Evolutionary conservation across 1,140 invertebrate genomes (phyloP).

Genomic region (Ceratina calcarata): DNA sequence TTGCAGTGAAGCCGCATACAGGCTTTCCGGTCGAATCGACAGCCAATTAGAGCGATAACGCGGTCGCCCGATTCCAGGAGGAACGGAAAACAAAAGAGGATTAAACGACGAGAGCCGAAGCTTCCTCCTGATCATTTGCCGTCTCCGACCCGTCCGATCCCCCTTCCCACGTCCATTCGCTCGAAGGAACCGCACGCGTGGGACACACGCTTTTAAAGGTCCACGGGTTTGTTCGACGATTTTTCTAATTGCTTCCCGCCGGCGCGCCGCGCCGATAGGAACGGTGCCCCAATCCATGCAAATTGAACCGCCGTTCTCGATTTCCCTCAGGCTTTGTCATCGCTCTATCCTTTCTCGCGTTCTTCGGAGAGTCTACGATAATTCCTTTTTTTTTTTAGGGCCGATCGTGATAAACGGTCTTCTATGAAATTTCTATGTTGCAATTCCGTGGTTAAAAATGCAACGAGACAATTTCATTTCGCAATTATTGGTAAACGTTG

Average conservation of each 20-base stretch:
- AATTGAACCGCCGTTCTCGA: constrained; percentile 2
- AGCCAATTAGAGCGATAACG: constrained; percentile 51
- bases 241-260: constrained; percentile 35
- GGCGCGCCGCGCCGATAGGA: background rate
- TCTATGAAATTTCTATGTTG: background rate
- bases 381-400: too few species aligned
- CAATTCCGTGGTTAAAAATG: too few species aligned
- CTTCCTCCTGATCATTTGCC: constrained; percentile 28
- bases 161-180: background rate
- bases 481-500: too few species aligned
- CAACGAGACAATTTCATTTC: too few species aligned
- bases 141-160: constrained; percentile 8
- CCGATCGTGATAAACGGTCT: background rate
- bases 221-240: constrained; percentile 26
- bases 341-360: background rate
- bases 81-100: constrained; percentile 18
- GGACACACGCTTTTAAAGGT: constrained; percentile 3
- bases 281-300: constrained; percentile 1
- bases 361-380: too few species aligned
- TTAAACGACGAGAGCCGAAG: constrained; percentile 26
- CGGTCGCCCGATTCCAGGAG: background rate
- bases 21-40: constrained; percentile 48
- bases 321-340: constrained; percentile 6
- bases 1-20: background rate
- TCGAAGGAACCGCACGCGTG: background rate